A percentile compares a stretch with the other conserved stretches of the same genome.
Evolutionary conservation across 2,888 invertebrate species (phyloP).

Genomic region (Argyresthia albistria): DNA sequence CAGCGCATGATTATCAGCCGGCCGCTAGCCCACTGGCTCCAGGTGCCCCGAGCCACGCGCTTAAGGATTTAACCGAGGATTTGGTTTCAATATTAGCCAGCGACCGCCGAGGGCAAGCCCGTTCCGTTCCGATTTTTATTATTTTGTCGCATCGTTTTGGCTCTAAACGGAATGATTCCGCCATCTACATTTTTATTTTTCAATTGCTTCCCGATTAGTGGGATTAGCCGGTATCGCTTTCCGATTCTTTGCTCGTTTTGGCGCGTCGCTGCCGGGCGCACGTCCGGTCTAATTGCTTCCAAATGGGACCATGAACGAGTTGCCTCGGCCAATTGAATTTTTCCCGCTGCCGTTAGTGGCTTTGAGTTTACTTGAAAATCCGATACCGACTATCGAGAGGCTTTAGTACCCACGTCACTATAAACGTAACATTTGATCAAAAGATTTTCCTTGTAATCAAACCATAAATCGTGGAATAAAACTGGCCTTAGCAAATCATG

Average conservation of each 20-base stretch:
- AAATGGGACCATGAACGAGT: not conserved
- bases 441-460: no score
- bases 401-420: no score
- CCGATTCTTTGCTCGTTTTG: conserved; percentile 55
- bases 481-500: no score
- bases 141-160: conserved; percentile 73
- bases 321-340: not conserved
- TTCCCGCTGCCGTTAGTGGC: not conserved
- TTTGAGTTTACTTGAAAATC: not conserved
- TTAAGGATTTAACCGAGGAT: conserved; percentile 72
- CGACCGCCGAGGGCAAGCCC: conserved; percentile 47
- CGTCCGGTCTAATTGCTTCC: conserved; percentile 30
- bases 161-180: conserved; percentile 70
- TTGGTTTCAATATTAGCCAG: conserved; percentile 73
- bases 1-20: conserved; percentile 59
- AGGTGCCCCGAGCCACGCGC: conserved; percentile 60
- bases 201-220: conserved; percentile 72
- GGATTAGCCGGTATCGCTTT: conserved; percentile 69
- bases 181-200: conserved; percentile 74
- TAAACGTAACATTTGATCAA: no score
- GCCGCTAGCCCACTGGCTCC: conserved; percentile 3
- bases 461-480: no score
- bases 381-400: no score
- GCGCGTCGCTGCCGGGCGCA: conserved; percentile 42
- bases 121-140: conserved; percentile 65